A percentile compares a stretch with the other conserved stretches of the same genome.
Conservation (phyloP, 1,140 invertebrate genomes). For the Rhyzopertha dominica region DNA sequence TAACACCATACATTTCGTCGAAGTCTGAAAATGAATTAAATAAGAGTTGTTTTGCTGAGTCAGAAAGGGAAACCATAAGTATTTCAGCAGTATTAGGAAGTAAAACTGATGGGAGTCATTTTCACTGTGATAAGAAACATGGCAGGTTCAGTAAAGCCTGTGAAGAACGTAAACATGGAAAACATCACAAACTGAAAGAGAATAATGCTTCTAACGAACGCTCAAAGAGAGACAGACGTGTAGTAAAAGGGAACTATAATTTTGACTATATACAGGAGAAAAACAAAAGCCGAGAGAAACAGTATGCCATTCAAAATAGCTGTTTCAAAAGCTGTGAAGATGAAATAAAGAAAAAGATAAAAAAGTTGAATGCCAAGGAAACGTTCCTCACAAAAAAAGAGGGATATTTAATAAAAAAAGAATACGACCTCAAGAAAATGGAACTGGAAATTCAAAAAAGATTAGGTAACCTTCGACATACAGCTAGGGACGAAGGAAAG, state of each 20-base stretch:
- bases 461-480: background rate
- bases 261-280: slow-evolving; percentile 16
- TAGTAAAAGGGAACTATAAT: slow-evolving; percentile 6
- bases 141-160: background rate
- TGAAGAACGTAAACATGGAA: slow-evolving; percentile 8
- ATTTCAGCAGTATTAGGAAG: too few species aligned
- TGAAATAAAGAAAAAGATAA: slow-evolving; percentile 14
- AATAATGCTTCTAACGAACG: slow-evolving; percentile 8
- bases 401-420: slow-evolving; percentile 9
- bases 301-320: background rate
- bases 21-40: too few species aligned
- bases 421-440: slow-evolving; percentile 4
- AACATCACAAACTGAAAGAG: slow-evolving; percentile 3
- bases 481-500: background rate
- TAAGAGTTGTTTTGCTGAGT: too few species aligned
- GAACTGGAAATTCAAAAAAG: slow-evolving; percentile 2
- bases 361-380: slow-evolving; percentile 15
- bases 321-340: background rate
- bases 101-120: too few species aligned
- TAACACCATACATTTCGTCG: too few species aligned
- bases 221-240: slow-evolving; percentile 1
- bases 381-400: slow-evolving; percentile 15
- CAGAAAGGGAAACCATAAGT: too few species aligned
- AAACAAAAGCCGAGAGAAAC: slow-evolving; percentile 8
- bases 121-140: slow-evolving; percentile 3